A percentile compares a stretch with the other conserved stretches of the same genome.
These are phyloP conservation scores for Hydropsyche tenuis DNA, from an alignment of 1,140 invertebrate species.

Conservation along the genomic window DNA sequence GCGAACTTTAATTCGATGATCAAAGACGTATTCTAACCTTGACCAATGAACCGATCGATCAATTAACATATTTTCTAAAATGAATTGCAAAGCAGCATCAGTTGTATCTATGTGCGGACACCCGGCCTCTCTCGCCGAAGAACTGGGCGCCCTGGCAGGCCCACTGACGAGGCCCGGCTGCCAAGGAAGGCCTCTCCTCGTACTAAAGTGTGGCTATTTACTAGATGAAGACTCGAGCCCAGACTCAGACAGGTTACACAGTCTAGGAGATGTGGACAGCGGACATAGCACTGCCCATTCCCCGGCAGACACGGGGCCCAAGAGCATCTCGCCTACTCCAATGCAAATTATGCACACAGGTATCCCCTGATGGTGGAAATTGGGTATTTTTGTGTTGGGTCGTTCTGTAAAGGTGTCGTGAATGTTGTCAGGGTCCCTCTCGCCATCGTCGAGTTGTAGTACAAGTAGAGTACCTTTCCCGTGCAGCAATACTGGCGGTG, in stretches of 20 bases:
- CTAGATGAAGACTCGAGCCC: conserved; percentile 83
- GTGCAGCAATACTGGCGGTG: conserved; percentile 66
- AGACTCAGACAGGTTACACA: conserved; percentile 81
- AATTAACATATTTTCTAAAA: not conserved
- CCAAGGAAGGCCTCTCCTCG: conserved; percentile 68
- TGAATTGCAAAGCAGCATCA: conserved; percentile 57
- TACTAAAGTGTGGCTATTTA: conserved; percentile 77
- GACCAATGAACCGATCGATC: not conserved
- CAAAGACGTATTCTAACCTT: too few relatives aligned
- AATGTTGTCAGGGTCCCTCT: conserved; percentile 54
- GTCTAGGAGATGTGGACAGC: conserved; percentile 79
- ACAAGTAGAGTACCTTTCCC: conserved; percentile 63
- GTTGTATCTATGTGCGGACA: conserved; percentile 61
- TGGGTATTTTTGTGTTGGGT: too few relatives aligned
- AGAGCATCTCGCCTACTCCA: conserved; percentile 79
- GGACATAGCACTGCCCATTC: conserved; percentile 90
- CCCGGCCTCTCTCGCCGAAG: conserved; percentile 73
- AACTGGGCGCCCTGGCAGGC: conserved; percentile 63
- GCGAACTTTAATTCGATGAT: too few relatives aligned
- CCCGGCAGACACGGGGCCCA: conserved; percentile 79
- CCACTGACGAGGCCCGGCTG: conserved; percentile 55
- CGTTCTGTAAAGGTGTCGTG: too few relatives aligned
- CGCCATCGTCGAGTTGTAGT: conserved; percentile 62
- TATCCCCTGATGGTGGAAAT: too few relatives aligned
- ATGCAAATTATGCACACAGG: conserved; percentile 51